phyloP scores from a whole-genome alignment of 2,113 vertebrate genomes.

The Heptranchias perlo region DNA sequence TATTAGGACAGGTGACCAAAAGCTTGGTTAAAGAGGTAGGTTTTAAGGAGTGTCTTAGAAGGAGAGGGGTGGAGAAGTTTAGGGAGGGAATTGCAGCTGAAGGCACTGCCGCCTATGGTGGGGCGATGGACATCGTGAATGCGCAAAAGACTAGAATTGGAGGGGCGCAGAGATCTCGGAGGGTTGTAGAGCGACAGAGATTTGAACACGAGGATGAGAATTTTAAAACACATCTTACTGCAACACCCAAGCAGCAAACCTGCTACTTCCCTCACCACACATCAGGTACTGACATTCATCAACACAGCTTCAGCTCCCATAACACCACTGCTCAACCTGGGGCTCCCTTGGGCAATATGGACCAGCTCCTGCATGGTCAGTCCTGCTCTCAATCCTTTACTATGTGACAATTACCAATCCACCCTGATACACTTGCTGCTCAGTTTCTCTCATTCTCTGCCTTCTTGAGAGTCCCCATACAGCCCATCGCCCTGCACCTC shows the following conservation, averaged over 20 bases:
- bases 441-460: not conserved
- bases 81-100: too few species aligned
- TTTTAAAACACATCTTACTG: not conserved
- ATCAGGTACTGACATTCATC: not conserved
- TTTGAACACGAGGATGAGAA: too few species aligned
- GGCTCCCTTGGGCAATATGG: not conserved
- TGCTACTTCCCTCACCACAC: not conserved
- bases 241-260: not conserved
- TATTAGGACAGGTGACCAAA: too few species aligned
- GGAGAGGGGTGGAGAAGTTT: too few species aligned
- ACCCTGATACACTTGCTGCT: not conserved
- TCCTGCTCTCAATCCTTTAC: not conserved
- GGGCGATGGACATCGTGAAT: too few species aligned
- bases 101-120: too few species aligned
- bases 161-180: too few species aligned
- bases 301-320: not conserved
- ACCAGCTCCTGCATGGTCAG: not conserved
- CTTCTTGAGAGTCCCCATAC: not conserved
- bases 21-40: too few species aligned
- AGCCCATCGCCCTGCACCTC: too few species aligned
- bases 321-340: not conserved
- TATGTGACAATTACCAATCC: not conserved
- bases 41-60: too few species aligned
- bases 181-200: too few species aligned
- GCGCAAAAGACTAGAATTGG: too few species aligned